Evolutionary conservation across 2,888 invertebrate genomes (phyloP), one percentile per base, ranked within the genome.

Genomic region (Gerris lacustris): DNA sequence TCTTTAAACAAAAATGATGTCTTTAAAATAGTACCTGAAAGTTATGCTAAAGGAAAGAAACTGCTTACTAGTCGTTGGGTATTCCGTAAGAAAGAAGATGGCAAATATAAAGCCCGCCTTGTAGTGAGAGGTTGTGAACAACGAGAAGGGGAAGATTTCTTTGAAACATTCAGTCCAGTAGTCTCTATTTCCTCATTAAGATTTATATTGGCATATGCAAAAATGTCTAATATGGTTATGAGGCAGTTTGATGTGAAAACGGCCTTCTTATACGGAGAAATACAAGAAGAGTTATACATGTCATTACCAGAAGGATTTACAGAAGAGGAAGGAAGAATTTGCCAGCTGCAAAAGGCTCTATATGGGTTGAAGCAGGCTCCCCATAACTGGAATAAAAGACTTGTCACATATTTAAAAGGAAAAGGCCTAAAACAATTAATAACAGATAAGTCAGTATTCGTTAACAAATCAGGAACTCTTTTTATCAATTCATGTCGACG

Each of bases 311-410:
- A 73, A 68, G 72, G 70, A 11, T 73, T 70, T 70, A 69, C 70
- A n/a, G 68, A 72, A 66, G n/a, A 69, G 11, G 17, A 17, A 11
- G 73, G 69, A 31, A 67, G 71, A 55, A 63, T 73, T 5, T 73
- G 71, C 55, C 44, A 45, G 6, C 72, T 74, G 9, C 62, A 71
- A 11, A 72, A 74, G 67, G 66, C 74, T 0, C 67, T 74, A 0
- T 74, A 73, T 64, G 74, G 74, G 6, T 62, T 73, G 6, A 70
- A 70, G 64, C 74, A 74, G 62, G 72, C 73, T 18, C 72, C 74
- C 6, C 47, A 63, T 9, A 73, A 72, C 31, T 74, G 72, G 72
- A 72, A 75, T 68, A 45, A 55, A 44, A 72, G 64, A 67, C 66
- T 74, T 6, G 66, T 69, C 6, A 63, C 55, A 17, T 74, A 69